Conservation (phyloP, 2,888 invertebrate genomes). For the Rhingia campestris region DNA sequence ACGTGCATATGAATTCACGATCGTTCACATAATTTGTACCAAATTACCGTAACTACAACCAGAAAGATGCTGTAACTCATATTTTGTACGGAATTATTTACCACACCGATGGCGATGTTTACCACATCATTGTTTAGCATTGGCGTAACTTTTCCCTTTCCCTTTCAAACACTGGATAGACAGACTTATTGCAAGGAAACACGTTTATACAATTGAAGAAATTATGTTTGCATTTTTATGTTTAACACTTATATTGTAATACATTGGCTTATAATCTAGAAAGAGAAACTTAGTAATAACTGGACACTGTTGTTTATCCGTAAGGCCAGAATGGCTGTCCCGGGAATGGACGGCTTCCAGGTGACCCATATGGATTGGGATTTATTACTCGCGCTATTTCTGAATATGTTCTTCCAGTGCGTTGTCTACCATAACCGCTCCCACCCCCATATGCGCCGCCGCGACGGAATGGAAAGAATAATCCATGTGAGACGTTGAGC, state of each 20-base stretch:
- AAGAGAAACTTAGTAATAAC: background rate
- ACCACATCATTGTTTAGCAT: background rate
- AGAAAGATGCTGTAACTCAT: slow-evolving; percentile 43
- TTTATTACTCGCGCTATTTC: slow-evolving; percentile 88
- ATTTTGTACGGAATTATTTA: slow-evolving; percentile 38
- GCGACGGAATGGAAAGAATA: slow-evolving; percentile 43
- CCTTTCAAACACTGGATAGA: slow-evolving; percentile 30
- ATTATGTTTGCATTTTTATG: slow-evolving; percentile 46
- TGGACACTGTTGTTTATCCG: slow-evolving; percentile 58
- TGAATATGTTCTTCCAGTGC: slow-evolving; percentile 85
- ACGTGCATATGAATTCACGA: slow-evolving; percentile 38
- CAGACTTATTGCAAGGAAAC: slow-evolving; percentile 19
- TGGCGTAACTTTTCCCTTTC: slow-evolving; percentile 47
- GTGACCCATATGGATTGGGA: slow-evolving; percentile 85
- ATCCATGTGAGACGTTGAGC: slow-evolving; percentile 35
- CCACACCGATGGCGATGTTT: background rate
- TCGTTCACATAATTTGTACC: slow-evolving; percentile 12
- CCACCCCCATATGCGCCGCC: slow-evolving; percentile 35
- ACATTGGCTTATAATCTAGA: slow-evolving; percentile 31
- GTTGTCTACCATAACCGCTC: slow-evolving; percentile 52
- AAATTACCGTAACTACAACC: slow-evolving; percentile 17
- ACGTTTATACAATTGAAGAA: slow-evolving; percentile 35
- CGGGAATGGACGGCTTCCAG: slow-evolving; percentile 84
- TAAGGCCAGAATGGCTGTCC: slow-evolving; percentile 85
- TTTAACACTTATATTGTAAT: slow-evolving; percentile 37